These are phyloP conservation scores for Ameiurus melas DNA, from an alignment of 2,113 vertebrate genomes.

Conservation along the genomic window DNA sequence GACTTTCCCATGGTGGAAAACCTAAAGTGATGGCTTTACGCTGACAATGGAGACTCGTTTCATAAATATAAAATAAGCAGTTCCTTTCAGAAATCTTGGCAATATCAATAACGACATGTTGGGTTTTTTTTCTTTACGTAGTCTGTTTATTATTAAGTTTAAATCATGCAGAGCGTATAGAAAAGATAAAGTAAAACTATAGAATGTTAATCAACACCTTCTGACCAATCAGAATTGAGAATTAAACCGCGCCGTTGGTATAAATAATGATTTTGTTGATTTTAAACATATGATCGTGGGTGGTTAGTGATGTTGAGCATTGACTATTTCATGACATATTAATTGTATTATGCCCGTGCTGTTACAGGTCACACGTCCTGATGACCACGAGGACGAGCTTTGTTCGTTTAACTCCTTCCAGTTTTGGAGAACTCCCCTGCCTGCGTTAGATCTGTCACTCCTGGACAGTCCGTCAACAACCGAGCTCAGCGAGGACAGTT, in stretches of 20 bases:
- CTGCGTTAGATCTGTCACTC: conserved; percentile 80
- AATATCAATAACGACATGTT: background rate
- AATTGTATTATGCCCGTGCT: background rate
- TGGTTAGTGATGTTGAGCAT: background rate
- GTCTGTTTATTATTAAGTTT: background rate
- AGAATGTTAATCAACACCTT: background rate
- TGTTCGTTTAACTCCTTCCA: conserved; percentile 86
- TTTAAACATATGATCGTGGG: background rate
- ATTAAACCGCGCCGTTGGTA: background rate
- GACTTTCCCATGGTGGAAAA: background rate
- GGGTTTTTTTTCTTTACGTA: background rate
- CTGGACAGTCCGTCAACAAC: conserved; percentile 64
- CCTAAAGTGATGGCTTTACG: background rate
- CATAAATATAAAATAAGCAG: background rate
- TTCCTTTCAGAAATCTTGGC: background rate
- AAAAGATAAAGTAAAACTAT: background rate
- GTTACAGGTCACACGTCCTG: conserved; percentile 56
- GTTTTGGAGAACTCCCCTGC: conserved; percentile 88
- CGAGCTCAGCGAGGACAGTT: conserved; percentile 48
- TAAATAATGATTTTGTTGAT: background rate
- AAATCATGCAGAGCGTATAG: background rate
- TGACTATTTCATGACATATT: background rate
- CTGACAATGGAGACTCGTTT: background rate
- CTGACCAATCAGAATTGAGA: background rate
- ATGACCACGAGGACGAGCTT: conserved; percentile 69